Percentiles rank a stretch among this genome's conserved stretches.
phyloP scores from a whole-genome alignment of 2,888 invertebrate species.

The Trisateles emortualis region DNA sequence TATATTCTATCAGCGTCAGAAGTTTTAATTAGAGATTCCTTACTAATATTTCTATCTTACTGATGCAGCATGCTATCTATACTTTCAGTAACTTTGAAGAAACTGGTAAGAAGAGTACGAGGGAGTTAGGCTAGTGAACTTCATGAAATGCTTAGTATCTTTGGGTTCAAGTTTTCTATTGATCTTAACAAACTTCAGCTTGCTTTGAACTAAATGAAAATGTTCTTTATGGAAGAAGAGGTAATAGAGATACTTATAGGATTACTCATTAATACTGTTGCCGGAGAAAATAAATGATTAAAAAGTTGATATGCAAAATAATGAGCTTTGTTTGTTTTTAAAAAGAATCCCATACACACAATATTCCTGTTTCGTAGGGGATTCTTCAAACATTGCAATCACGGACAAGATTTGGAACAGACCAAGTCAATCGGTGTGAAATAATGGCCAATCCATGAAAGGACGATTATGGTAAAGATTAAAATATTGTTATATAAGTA shows the following conservation, averaged over 20 bases:
- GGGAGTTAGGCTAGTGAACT: not conserved
- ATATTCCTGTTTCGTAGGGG: too few relatives aligned
- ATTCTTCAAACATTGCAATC: too few relatives aligned
- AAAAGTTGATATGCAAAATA: too few relatives aligned
- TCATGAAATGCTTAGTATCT: not conserved
- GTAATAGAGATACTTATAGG: not conserved
- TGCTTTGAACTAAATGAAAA: constrained; percentile 4
- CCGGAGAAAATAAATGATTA: not conserved
- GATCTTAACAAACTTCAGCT: not conserved
- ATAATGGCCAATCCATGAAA: too few relatives aligned
- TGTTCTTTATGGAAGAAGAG: not conserved
- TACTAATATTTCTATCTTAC: not conserved
- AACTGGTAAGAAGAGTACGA: not conserved
- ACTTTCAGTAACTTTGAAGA: not conserved
- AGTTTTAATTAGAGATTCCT: too few relatives aligned
- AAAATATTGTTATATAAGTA: constrained; percentile 34
- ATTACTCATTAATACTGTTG: not conserved
- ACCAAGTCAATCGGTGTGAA: too few relatives aligned
- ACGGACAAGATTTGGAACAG: too few relatives aligned
- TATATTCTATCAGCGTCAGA: too few relatives aligned
- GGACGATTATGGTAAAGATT: constrained; percentile 26
- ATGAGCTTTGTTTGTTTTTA: too few relatives aligned
- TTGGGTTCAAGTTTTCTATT: constrained; percentile 1
- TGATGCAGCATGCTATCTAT: not conserved
- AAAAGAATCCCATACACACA: too few relatives aligned